Evolutionary conservation across 2,888 invertebrate genomes (phyloP).

Genomic region (Diaphora mendica): DNA sequence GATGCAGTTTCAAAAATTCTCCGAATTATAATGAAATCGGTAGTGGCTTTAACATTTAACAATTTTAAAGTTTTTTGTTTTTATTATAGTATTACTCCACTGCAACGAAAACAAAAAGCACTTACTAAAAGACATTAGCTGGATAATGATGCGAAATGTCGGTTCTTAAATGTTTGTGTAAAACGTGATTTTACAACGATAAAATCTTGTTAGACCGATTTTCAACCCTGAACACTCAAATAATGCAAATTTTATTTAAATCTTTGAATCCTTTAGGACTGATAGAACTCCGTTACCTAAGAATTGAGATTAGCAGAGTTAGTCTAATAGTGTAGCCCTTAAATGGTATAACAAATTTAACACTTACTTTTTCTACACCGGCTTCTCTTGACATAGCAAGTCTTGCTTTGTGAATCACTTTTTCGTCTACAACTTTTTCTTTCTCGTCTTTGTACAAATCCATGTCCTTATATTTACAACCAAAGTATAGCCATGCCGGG

Average conservation of each 20-base stretch:
- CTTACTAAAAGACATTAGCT: not conserved
- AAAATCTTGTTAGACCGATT: not conserved
- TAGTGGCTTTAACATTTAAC: no score
- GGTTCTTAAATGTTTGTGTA: not conserved
- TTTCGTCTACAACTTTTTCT: constrained; percentile 88
- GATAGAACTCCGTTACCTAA: not conserved
- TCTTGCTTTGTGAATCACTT: constrained; percentile 90
- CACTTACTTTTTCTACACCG: constrained; percentile 89
- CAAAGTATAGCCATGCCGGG: constrained; percentile 93
- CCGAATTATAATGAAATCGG: no score
- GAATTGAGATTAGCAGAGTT: not conserved
- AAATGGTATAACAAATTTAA: not conserved
- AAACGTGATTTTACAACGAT: not conserved
- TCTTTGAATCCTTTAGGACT: not conserved
- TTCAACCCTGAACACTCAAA: not conserved
- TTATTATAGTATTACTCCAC: not conserved
- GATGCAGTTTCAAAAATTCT: no score
- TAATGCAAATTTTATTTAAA: constrained; percentile 9
- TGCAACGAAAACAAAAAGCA: not conserved
- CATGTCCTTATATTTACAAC: constrained; percentile 92
- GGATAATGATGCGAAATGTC: not conserved
- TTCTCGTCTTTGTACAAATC: constrained; percentile 95
- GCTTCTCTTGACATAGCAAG: constrained; percentile 93
- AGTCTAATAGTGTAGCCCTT: not conserved
- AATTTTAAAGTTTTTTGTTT: not conserved